phyloP scores from a whole-genome alignment of 2,797 vertebrate species.

The Buphagus erythrorhynchus region DNA sequence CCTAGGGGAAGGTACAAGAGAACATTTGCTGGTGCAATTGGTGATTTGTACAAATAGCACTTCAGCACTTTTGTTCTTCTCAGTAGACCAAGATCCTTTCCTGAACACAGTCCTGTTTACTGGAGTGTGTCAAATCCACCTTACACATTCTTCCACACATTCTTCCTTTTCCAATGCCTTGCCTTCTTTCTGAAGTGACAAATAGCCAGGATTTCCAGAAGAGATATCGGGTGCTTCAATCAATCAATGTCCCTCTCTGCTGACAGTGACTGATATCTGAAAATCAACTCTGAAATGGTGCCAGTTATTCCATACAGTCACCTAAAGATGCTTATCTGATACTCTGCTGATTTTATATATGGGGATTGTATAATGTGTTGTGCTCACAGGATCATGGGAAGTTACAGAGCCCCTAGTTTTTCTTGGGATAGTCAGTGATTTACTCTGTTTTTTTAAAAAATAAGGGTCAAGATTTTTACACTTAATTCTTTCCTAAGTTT shows the following conservation, averaged over 20 bases:
- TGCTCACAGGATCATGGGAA: background rate
- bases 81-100: background rate
- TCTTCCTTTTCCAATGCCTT: background rate
- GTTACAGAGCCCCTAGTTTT: background rate
- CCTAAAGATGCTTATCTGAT: background rate
- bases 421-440: background rate
- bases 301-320: background rate
- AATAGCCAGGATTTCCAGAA: background rate
- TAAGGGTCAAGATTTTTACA: background rate
- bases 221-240: background rate
- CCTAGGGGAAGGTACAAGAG: background rate
- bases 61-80: background rate
- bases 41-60: background rate
- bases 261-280: background rate
- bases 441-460: background rate
- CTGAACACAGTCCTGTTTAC: background rate
- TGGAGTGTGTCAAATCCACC: background rate
- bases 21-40: conserved; percentile 9
- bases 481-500: background rate
- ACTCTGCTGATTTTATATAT: background rate
- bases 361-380: background rate
- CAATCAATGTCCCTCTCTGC: background rate
- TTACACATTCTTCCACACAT: background rate
- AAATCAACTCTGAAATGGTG: background rate
- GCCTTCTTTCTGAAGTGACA: background rate